phyloP scores from a whole-genome alignment of 2,113 vertebrate species.

The Bagarius yarrelli region DNA sequence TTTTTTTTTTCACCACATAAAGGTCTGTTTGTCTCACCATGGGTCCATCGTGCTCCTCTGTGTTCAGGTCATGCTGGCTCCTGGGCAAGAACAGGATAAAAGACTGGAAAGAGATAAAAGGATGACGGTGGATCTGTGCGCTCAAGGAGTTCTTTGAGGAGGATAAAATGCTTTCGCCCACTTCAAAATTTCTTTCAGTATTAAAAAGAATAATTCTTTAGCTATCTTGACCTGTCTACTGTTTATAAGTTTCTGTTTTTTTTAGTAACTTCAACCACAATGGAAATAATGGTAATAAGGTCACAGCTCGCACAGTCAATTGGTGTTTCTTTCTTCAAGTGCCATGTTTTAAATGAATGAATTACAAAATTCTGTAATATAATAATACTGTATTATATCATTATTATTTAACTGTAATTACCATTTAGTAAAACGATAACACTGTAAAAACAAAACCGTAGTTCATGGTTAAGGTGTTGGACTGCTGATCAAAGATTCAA shows the following conservation, averaged over 20 bases:
- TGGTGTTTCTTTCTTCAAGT: background rate
- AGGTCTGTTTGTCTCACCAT: background rate
- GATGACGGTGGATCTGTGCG: background rate
- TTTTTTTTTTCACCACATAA: background rate
- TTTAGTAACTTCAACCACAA: background rate
- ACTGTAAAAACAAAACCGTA: too few relatives aligned
- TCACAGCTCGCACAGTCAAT: background rate
- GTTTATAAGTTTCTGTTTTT: background rate
- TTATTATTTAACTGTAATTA: too few relatives aligned
- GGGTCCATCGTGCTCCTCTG: background rate
- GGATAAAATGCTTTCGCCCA: background rate
- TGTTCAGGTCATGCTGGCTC: conserved; percentile 4
- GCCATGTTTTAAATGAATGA: too few relatives aligned
- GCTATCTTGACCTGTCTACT: too few relatives aligned
- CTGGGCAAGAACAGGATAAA: background rate
- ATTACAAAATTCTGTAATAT: too few relatives aligned
- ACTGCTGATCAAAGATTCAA: too few relatives aligned
- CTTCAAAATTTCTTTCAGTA: background rate
- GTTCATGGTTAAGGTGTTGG: too few relatives aligned
- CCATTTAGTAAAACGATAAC: too few relatives aligned
- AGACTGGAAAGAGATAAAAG: background rate
- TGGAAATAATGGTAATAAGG: background rate
- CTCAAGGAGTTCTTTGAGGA: background rate
- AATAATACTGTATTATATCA: too few relatives aligned
- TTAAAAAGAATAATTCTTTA: background rate